phyloP scores from a whole-genome alignment of 2,888 invertebrate species.

The Athrips mouffetella region DNA sequence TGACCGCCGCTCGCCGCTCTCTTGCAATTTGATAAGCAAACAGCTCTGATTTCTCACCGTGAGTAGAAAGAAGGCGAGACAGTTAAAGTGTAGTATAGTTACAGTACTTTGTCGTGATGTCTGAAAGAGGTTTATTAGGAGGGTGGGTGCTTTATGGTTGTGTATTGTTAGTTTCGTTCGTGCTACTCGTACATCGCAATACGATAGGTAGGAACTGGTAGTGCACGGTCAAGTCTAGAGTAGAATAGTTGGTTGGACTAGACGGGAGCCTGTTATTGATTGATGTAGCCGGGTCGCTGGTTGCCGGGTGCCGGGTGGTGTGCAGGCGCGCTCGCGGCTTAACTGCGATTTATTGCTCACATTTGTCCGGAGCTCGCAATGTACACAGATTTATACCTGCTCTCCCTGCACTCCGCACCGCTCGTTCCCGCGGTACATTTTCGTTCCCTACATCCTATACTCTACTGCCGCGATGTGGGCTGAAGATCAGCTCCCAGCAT shows the following conservation, averaged over 20 bases:
- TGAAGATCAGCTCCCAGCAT: not conserved
- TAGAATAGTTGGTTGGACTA: too few relatives aligned
- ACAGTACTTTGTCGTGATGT: not conserved
- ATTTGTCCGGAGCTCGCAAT: conserved; percentile 6
- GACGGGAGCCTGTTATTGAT: not conserved
- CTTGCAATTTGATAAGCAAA: conserved; percentile 1
- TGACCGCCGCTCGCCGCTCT: too few relatives aligned
- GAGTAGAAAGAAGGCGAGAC: not conserved
- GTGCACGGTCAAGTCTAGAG: too few relatives aligned
- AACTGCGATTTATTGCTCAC: conserved; percentile 3
- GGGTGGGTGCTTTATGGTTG: not conserved
- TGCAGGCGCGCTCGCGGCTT: conserved; percentile 1
- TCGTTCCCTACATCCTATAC: too few relatives aligned
- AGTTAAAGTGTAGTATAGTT: not conserved
- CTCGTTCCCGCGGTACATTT: not conserved
- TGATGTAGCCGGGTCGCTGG: not conserved
- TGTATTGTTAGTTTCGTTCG: not conserved
- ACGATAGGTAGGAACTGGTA: not conserved
- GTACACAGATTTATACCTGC: conserved; percentile 4
- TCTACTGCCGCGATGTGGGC: not conserved
- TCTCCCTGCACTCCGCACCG: not conserved
- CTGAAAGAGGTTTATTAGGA: conserved; percentile 1
- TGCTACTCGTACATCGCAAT: not conserved
- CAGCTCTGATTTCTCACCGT: not conserved
- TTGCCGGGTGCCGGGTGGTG: not conserved